Percentiles rank a stretch among this genome's conserved stretches.
Evolutionary conservation across 2,113 vertebrate species (phyloP).

Genomic region (Euleptes europaea): DNA sequence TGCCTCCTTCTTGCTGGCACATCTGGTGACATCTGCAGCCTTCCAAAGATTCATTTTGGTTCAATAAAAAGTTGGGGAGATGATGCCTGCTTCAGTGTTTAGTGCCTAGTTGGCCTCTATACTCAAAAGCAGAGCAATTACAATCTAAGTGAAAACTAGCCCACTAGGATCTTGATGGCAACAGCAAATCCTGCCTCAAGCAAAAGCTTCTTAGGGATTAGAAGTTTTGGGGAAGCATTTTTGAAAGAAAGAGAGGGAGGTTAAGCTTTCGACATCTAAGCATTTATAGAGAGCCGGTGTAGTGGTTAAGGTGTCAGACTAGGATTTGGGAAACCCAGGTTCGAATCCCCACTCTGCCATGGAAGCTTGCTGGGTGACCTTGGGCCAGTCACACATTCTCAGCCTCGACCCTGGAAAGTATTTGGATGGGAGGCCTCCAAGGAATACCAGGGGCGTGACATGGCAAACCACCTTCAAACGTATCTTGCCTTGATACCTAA

Average conservation of each 20-base stretch:
- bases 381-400: no score
- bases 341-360: no score
- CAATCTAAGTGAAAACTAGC: conserved; percentile 37
- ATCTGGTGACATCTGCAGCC: not conserved
- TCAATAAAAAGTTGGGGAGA: not conserved
- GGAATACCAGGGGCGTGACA: no score
- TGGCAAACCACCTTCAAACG: no score
- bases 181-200: conserved; percentile 39
- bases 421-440: no score
- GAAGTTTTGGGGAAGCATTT: not conserved
- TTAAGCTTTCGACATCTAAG: not conserved
- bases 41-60: not conserved
- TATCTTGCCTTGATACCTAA: no score
- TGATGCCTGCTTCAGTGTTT: not conserved
- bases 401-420: no score
- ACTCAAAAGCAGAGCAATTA: not conserved
- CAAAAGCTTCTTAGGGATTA: conserved; percentile 28
- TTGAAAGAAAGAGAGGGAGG: not conserved
- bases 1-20: not conserved
- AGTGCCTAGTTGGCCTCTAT: not conserved
- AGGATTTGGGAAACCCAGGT: no score
- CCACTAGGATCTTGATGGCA: conserved; percentile 55
- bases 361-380: no score
- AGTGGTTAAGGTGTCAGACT: no score
- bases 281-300: no score